phyloP scores from a whole-genome alignment of 2,113 vertebrate genomes.

The Perca flavescens region DNA sequence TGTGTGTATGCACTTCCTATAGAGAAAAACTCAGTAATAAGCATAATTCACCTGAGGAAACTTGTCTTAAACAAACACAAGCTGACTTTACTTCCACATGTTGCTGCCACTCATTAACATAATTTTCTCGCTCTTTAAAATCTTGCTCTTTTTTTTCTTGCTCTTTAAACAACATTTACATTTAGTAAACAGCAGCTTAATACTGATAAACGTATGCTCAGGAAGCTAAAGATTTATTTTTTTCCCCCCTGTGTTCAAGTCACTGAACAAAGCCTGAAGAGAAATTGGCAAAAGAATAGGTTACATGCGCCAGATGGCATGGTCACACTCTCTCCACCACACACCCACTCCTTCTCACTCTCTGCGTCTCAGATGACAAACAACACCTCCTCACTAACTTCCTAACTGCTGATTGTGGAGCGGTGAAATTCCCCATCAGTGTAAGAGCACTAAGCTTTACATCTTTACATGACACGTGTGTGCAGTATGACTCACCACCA shows the following conservation, averaged over 20 bases:
- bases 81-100: neutral
- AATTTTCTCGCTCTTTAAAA: neutral
- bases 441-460: neutral
- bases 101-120: neutral
- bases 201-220: neutral
- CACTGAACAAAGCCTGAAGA: neutral
- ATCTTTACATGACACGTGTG: neutral
- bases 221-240: neutral
- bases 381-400: neutral
- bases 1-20: neutral
- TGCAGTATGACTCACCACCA: neutral
- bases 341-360: constrained; percentile 36
- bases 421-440: neutral
- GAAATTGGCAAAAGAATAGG: neutral
- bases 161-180: constrained; percentile 8
- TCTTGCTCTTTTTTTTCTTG: neutral
- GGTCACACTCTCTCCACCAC: fast-evolving
- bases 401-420: neutral
- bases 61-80: constrained; percentile 17
- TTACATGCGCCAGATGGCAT: neutral
- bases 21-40: constrained; percentile 46
- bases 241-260: neutral
- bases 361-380: neutral
- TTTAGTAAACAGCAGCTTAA: neutral
- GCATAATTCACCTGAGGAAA: constrained; percentile 28